Evolutionary conservation across 2,888 invertebrate species (phyloP), one percentile per base, ranked within the genome.

Genomic region (Mechanitis mazaeus): DNA sequence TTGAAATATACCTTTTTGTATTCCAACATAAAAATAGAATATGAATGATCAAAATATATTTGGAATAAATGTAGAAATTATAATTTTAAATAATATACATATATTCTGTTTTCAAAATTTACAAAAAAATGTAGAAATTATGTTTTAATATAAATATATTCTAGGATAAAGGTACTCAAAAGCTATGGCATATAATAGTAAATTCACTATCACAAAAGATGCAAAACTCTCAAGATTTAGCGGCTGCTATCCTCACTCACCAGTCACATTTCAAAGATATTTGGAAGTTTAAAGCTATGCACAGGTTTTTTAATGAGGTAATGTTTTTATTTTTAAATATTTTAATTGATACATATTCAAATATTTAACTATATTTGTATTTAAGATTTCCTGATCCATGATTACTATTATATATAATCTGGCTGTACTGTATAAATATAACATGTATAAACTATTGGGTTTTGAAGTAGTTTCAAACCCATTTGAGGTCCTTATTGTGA

Each of bases 131-230:
- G 20, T 46, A 47, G 3, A 0, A 47, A 20, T n/a, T 20, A 5
- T 1, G 33, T 20, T 20, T 42, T n/a, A 33, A 56, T 46, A 33
- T 12, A 50, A 47, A 55, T 54, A 45, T 47, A 35, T 58, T 54
- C 76, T 28, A 55, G 55, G 47, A 81, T 80, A 65, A 61, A 62
- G 87, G 91, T 73, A 89, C 91, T 2, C 82, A 83, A 35, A 92
- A 93, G 69, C 91, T 92, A 60, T 96, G 96, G 96, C 91, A 92
- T 67, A 85, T 96, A 69, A 95, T 96, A 66, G 91, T 93, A 70
- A 85, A 91, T 66, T 91, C 94, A 0, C 83, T 96, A 7, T 79
- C 91, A 7, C 92, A 91, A 67, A 93, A 92, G 3, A 94, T 96
- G 31, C 81, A 81, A 11, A 92, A 92, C 56, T 93, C 92, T 68